Conservation (phyloP, 2,888 invertebrate genomes). For the Cancer borealis region DNA sequence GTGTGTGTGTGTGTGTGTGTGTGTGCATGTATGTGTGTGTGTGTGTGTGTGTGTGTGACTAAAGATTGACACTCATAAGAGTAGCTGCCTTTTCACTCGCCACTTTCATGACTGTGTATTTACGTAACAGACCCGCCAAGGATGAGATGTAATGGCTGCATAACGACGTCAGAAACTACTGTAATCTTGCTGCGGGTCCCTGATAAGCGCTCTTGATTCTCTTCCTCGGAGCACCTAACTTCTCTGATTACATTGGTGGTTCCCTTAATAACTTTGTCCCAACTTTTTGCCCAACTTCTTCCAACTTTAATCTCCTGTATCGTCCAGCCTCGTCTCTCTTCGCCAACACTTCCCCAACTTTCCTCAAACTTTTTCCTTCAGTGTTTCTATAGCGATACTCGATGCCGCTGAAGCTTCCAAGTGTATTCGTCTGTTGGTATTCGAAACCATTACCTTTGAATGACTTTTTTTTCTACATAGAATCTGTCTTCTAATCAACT, state of each 20-base stretch:
- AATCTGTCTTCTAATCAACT: not conserved
- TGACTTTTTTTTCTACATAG: not conserved
- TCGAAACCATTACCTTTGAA: not conserved
- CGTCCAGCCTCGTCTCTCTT: conserved; percentile 16
- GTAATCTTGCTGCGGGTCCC: conserved; percentile 24
- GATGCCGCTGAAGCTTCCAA: not conserved
- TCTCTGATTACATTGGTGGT: conserved; percentile 54
- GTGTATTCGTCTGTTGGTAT: not conserved
- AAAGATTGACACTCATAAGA: not conserved
- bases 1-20: conserved; percentile 23
- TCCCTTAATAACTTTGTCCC: conserved; percentile 55
- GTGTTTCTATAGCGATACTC: conserved; percentile 10
- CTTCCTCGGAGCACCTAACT: conserved; percentile 22
- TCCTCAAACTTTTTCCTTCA: conserved; percentile 1
- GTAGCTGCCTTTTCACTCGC: not conserved
- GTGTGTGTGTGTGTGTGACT: not conserved
- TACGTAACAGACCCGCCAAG: not conserved
- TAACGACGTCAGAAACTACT: not conserved
- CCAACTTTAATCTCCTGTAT: conserved; percentile 53
- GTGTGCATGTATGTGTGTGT: not conserved
- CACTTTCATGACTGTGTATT: not conserved
- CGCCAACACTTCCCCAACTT: conserved; percentile 24
- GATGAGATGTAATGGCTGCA: conserved; percentile 13
- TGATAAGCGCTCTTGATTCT: conserved; percentile 37
- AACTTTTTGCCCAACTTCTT: conserved; percentile 41